These are phyloP conservation scores for Podargus strigoides DNA, from an alignment of 2,797 vertebrate species.

Conservation along the genomic window DNA sequence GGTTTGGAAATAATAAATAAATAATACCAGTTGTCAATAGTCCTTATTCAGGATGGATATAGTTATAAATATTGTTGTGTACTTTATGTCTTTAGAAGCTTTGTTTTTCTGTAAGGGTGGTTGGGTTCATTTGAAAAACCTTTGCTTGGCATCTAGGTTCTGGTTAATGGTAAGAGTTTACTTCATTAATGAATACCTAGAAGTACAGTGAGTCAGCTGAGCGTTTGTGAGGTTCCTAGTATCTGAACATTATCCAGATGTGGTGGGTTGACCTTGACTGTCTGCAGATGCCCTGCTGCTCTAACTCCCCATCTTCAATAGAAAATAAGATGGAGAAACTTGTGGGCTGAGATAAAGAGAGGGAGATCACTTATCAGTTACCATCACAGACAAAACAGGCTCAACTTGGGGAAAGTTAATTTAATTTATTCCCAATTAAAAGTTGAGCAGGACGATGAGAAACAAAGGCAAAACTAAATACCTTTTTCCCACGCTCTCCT, in stretches of 20 bases:
- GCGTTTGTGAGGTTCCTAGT: not conserved
- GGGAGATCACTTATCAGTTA: not conserved
- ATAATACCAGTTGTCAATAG: not conserved
- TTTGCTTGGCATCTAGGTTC: not conserved
- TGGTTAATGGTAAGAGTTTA: not conserved
- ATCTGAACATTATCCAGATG: not conserved
- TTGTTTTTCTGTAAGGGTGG: not conserved
- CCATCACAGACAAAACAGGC: too few species aligned
- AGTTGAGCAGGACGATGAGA: not conserved
- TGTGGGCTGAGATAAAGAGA: not conserved
- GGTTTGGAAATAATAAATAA: not conserved
- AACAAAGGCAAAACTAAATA: not conserved
- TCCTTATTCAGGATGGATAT: not conserved
- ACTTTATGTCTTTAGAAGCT: not conserved
- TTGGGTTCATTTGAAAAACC: not conserved
- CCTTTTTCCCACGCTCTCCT: not conserved
- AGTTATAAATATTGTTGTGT: not conserved
- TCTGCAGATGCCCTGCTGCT: not conserved
- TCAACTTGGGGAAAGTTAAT: too few species aligned
- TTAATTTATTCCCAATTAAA: too few species aligned
- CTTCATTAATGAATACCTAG: not conserved
- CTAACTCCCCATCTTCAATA: not conserved
- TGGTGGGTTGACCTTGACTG: not conserved
- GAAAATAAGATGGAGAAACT: not conserved
- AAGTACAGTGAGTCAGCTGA: not conserved